Evolutionary conservation across 2,888 invertebrate genomes (phyloP), one percentile per base, ranked within the genome.

Genomic region (Cecidostiba fungosa): DNA sequence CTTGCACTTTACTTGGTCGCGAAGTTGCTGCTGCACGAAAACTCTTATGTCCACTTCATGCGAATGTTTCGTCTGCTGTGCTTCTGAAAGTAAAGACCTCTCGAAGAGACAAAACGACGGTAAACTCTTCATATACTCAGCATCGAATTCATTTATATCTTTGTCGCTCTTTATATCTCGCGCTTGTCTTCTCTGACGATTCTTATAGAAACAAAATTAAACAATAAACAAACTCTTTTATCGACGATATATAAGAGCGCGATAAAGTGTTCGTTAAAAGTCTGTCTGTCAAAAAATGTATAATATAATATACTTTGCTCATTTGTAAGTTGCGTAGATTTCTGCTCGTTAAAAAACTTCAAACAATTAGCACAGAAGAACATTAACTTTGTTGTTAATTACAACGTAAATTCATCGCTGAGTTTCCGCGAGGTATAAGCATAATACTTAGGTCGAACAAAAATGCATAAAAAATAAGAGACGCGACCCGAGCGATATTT

Each of bases 71-170:
- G 66, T 84, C 73, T 62, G 73, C 74, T 72, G 29, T n/a, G 73
- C 66, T 84, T 73, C 62, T 70, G 73, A 78, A 78, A 78, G 62
- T 73, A 73, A 78, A 50, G 78, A 73, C 84, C 78, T 47, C 16
- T 62, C 54, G 6, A 36, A 78, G 73, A 78, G 73, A 84, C 50
- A 78, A 73, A 82, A 78, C 36, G 72, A 78, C 36, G 32, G 62
- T 73, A 84, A 84, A 84, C 84, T 78, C 84, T 73, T 84, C 73
- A 84, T 73, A 73, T 73, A 73, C n/a, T 62, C 43, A 73, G 50
- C 62, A 73, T 73, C 59, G 84, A 50, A 66, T 73, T n/a, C 50
- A 50, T 3, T 19, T 50, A 3, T 19, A 1, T 83, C 72, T 83
- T 83, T 36, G 66, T 73, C 84, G 12, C 43, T 84, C 73, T 43